Base-by-base conservation (phyloP, 1,140 invertebrate genomes). In the Scaptomyza hsui region DNA sequence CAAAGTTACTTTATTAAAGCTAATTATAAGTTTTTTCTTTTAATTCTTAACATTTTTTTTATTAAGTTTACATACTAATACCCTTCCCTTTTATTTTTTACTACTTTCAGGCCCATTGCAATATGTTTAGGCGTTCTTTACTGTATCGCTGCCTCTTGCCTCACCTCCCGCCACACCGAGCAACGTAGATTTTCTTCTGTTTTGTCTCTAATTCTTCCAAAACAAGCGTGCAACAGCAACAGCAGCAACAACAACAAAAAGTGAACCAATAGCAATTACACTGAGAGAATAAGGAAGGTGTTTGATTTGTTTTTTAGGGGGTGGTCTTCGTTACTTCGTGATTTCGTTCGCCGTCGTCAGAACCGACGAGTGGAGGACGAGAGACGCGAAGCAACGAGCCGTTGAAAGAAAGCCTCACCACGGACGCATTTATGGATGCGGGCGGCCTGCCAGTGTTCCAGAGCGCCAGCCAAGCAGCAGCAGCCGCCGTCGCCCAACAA, bases 351-450 rank as follows among this genome's bases (percentile, higher is more conserved):
- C 60, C 81, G 37, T 55, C 71, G 80, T 85, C 81, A 83, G 79
- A 79, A 79, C 75, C 62, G 75, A 85, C 80, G 83, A 24, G 70
- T 83, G 85, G 75, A 83, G 65, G 78, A 88, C 79, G 78, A 81
- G 73, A 77, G 80, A 59, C 76, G 81, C 86, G 88, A 89, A 86
- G 86, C 76, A 88, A 88, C 88, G 75, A 89, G 78, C 64, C 63
- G 62, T 68, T 74, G 78, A 57, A 70, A n/a, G 32, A 88, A 88
- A 88, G 82, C 78, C 82, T 88, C 81, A 86, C 65, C 82, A 86
- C 81, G 81, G 81, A 86, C 77, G 85, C 89, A 90, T 91, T 91
- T 91, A 91, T 91, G 90, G 90, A 91, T 91, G 90, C 90, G 79
- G 90, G 90, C 76, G 90, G 90, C 75, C 78, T 91, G 76, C 90